Evolutionary conservation across 1,140 invertebrate genomes (phyloP), one percentile per base, ranked within the genome.

Genomic region (Coelopa frigida): DNA sequence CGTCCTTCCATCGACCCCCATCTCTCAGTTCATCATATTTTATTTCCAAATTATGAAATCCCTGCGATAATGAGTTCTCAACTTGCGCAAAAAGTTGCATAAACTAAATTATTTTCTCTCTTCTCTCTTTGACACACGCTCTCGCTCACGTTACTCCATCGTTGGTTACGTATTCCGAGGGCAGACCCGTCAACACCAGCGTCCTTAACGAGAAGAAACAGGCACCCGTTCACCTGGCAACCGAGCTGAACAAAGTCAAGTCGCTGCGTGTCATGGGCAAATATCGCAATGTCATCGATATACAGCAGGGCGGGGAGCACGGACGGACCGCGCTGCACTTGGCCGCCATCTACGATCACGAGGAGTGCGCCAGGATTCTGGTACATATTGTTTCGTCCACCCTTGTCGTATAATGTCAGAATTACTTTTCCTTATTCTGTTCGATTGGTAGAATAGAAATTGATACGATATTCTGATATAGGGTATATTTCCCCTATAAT

Each of bases 301-400:
- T 83, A 2, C 78, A 82, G 50, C 75, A 83, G 48, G 80, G 81
- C 0, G 87, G 86, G 2, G 85, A 89, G 58, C 83, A 87, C 51
- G 87, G 86, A 8, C 70, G 83, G 24, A 87, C 85, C 1, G 83
- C 87, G 0, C 73, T 91, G 1, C 87, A 90, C 58, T 74, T 88
- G 35, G 86, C 86, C 6, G 87, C 87, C 5, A 87, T 87, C 43
- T 83, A 84, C 51, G 86, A 92, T 68, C 78, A 85, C 57, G 84
- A 85, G 42, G 77, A 84, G 53, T 87, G 84, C 60, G 85, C 86
- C 15, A 76, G 78, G 56, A 80, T 87, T 53, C 68, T 90, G 72
- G 87, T 90, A 29, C 7, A 29, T 8, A 29, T 8, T 29, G 7
- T 29, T 29, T 29, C n/a, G 27, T 29, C n/a, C n/a, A n/a, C n/a